Base-by-base conservation (phyloP, 2,113 vertebrate genomes). In the Melanostigma gelatinosum region DNA sequence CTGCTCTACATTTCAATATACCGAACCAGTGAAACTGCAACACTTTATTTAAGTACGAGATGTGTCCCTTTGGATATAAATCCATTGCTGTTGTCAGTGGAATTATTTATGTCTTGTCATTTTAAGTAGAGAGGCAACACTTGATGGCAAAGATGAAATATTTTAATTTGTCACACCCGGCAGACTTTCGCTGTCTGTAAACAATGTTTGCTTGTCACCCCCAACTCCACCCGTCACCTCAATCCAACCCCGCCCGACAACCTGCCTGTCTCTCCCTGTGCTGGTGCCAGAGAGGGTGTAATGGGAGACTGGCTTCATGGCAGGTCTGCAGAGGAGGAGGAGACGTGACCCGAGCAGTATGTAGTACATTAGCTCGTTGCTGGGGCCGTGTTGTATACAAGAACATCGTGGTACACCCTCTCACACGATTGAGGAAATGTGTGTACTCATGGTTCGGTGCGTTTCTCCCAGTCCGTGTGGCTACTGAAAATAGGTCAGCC, bases 261-360 rank as follows among this genome's bases (percentile, higher is more conserved):
- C 68, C 69, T 66, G 75, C 69, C 75, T 64, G 58, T 32, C 73
- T 65, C 52, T 57, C 46, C 40, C 57, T 36, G 42, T 61, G 55
- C 62, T 70, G 69, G 9, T 20, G 48, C 55, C 44, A 65, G 40
- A 69, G 70, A 40, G 81, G 52, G 62, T 83, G 85, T 85, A 90
- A 87, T 57, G 77, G 71, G 85, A 88, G 85, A 81, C 80, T 50
- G 68, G 70, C 75, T 85, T 92, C 66, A 55, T 67, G 83, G 82
- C 69, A 80, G 72, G 87, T 90, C 86, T 87, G 79, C 38, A 27
- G 72, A 22, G 74, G 72, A 79, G 74, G 72, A 78, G 71, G 55
- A 88, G 82, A 84, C 34, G 16, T 86, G 86, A 92, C 86, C 89
- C 83, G 32, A 83, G 54, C 32, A 20, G 66, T 46, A 38, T 0